phyloP scores from a whole-genome alignment of 2,797 vertebrate genomes.

The Leontocebus nigricollis region DNA sequence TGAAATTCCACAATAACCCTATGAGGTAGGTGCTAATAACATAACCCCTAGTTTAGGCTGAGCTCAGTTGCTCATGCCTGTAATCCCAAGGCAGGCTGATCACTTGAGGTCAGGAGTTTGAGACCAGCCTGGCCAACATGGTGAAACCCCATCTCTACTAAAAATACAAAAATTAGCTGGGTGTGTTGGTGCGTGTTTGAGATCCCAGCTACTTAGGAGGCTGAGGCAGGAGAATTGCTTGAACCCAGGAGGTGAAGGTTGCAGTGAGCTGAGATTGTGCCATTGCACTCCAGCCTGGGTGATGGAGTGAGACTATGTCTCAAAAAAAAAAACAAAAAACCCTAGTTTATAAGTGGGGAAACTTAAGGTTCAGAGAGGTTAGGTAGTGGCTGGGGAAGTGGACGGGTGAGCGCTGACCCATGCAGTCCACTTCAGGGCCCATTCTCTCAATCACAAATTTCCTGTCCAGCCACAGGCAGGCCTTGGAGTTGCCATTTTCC shows the following conservation, averaged over 20 bases:
- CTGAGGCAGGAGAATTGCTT: too few relatives aligned
- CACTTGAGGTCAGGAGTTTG: neutral
- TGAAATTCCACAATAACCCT: neutral
- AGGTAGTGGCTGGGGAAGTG: neutral
- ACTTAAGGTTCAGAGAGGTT: neutral
- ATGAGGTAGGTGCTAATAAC: too few relatives aligned
- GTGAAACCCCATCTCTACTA: neutral
- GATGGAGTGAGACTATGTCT: too few relatives aligned
- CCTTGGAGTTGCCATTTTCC: neutral
- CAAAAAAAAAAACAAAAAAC: neutral
- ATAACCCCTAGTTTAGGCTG: neutral
- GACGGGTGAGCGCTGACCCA: neutral
- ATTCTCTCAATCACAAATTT: accelerated
- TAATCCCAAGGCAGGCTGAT: neutral
- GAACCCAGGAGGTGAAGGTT: too few relatives aligned
- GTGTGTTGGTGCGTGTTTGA: too few relatives aligned
- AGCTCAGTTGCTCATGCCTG: neutral
- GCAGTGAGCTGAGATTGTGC: too few relatives aligned
- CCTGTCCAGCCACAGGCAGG: neutral
- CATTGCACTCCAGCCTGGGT: too few relatives aligned
- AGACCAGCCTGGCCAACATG: neutral
- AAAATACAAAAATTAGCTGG: neutral
- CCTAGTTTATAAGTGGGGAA: neutral
- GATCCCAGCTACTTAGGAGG: too few relatives aligned
- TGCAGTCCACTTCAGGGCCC: neutral